Evolutionary conservation across 2,888 invertebrate species (phyloP).

Genomic region (Calliopum simillimum): DNA sequence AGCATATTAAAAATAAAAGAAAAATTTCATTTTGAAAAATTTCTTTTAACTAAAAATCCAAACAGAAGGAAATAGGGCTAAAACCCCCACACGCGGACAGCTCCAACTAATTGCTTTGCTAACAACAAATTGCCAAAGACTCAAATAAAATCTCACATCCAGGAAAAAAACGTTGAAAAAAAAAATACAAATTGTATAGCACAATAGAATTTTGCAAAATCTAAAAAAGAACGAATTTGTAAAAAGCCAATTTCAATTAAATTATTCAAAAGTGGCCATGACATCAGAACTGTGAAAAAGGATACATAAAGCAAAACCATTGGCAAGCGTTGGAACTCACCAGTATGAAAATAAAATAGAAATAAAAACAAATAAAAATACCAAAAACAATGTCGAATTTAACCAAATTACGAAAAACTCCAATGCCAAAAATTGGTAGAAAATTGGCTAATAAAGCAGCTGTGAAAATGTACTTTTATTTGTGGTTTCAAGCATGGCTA

Average conservation of each 20-base stretch:
- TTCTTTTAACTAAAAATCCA: too few relatives aligned
- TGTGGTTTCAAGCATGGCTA: neutral
- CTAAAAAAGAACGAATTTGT: neutral
- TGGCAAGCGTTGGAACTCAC: too few relatives aligned
- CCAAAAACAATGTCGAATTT: neutral
- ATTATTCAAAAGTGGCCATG: conserved; percentile 2
- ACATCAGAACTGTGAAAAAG: neutral
- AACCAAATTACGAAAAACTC: too few relatives aligned
- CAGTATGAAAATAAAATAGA: neutral
- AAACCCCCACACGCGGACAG: too few relatives aligned
- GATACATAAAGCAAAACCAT: too few relatives aligned
- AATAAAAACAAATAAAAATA: neutral
- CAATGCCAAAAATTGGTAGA: neutral
- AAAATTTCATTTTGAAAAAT: too few relatives aligned
- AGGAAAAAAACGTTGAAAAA: neutral
- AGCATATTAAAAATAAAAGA: too few relatives aligned
- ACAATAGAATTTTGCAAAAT: too few relatives aligned
- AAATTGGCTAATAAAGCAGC: conserved; percentile 26
- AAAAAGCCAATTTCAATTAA: conserved; percentile 12
- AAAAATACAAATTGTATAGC: too few relatives aligned
- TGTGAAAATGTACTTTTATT: conserved; percentile 19
- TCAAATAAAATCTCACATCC: conserved; percentile 1
- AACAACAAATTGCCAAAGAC: neutral
- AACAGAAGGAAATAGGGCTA: too few relatives aligned
- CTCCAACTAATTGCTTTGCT: neutral